Evolutionary conservation across 2,888 invertebrate species (phyloP).

Genomic region (Ceramica pisi): DNA sequence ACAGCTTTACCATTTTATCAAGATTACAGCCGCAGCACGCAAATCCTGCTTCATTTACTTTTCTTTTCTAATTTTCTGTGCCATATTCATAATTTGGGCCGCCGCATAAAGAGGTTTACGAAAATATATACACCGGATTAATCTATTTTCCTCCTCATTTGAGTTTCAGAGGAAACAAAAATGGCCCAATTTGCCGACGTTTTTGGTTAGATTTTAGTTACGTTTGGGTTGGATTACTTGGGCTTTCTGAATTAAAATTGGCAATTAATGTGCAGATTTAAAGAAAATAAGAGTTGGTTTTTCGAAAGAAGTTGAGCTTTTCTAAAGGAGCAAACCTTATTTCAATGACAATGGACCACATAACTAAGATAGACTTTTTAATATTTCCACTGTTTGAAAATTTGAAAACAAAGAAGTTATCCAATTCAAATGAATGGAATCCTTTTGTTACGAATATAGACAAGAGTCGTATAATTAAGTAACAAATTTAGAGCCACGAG

Average conservation of each 20-base stretch:
- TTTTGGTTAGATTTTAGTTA: constrained; percentile 35
- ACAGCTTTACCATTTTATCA: constrained; percentile 64
- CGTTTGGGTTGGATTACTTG: constrained; percentile 9
- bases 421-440: constrained; percentile 24
- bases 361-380: neutral
- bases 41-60: constrained; percentile 67
- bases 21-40: constrained; percentile 64
- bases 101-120: constrained; percentile 58
- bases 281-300: neutral
- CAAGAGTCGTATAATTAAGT: constrained; percentile 63
- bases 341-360: neutral
- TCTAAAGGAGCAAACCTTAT: neutral
- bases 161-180: constrained; percentile 39
- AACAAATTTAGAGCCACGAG: constrained; percentile 64
- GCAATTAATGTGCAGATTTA: constrained; percentile 9
- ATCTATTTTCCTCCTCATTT: constrained; percentile 52
- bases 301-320: neutral
- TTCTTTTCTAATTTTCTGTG: constrained; percentile 63
- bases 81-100: constrained; percentile 64
- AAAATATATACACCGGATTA: constrained; percentile 52
- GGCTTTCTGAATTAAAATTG: neutral
- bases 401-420: constrained; percentile 21
- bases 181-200: constrained; percentile 22
- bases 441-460: constrained; percentile 38
- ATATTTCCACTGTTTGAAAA: neutral